A percentile compares a stretch with the other conserved stretches of the same genome.
phyloP scores from a whole-genome alignment of 2,113 vertebrate species.

The Ctenomys sociabilis region DNA sequence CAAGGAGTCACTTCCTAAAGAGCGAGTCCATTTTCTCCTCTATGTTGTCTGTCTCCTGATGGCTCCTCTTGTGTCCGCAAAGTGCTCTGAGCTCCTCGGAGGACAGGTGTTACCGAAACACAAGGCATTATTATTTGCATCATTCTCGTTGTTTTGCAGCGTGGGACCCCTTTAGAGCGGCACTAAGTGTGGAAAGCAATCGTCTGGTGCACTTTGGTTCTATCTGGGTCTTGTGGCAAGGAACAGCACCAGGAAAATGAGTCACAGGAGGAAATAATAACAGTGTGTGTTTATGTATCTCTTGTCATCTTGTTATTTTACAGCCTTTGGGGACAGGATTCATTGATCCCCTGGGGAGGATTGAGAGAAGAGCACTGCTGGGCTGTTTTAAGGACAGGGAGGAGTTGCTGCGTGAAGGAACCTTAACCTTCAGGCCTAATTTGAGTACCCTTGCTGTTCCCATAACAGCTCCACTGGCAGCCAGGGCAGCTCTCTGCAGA shows the following conservation, averaged over 20 bases:
- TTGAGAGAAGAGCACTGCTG: background rate
- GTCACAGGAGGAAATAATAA: background rate
- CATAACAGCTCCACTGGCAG: background rate
- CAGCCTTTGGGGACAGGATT: background rate
- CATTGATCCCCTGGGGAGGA: background rate
- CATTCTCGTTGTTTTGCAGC: background rate
- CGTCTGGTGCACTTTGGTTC: slow-evolving; percentile 34
- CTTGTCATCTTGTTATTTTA: background rate
- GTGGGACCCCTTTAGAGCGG: background rate
- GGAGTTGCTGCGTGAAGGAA: background rate
- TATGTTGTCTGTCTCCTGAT: slow-evolving; percentile 35
- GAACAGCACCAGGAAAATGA: background rate
- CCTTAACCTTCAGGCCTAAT: background rate
- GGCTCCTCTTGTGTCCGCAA: background rate
- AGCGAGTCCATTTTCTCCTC: background rate
- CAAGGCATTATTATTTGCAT: background rate
- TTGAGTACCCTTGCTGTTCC: background rate
- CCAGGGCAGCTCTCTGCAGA: background rate
- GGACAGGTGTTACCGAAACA: slow-evolving; percentile 1
- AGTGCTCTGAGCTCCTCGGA: background rate
- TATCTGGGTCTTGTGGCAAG: background rate
- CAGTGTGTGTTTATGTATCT: background rate
- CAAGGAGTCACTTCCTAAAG: slow-evolving; percentile 36
- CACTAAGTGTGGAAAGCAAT: background rate
- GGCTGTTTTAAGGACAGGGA: background rate